Evolutionary conservation across 2,797 vertebrate genomes (phyloP).

Genomic region (Lutra lutra): DNA sequence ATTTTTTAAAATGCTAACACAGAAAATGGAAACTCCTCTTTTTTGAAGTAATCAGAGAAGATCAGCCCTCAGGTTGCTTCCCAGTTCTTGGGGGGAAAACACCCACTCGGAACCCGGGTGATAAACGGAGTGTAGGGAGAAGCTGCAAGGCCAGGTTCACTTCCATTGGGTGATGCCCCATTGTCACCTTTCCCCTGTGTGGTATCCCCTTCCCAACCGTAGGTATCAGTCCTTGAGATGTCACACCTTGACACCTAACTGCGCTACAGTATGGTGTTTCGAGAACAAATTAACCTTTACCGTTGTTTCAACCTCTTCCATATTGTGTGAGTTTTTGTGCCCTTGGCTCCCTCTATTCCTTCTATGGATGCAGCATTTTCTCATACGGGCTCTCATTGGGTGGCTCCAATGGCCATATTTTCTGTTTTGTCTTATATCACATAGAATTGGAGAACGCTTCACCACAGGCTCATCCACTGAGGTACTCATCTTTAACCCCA

Average conservation of each 20-base stretch:
- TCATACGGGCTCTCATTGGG: neutral
- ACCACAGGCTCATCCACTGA: neutral
- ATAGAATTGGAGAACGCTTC: neutral
- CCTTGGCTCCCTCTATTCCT: neutral
- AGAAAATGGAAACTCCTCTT: slow-evolving; percentile 2
- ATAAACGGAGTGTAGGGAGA: neutral
- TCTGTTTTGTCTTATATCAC: neutral
- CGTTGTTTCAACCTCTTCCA: neutral
- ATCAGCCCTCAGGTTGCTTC: neutral
- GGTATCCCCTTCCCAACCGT: neutral
- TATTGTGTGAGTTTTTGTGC: neutral
- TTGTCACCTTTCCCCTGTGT: neutral
- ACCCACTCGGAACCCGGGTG: neutral
- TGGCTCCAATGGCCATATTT: neutral
- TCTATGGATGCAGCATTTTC: neutral
- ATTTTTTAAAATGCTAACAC: slow-evolving; percentile 44
- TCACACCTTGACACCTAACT: neutral
- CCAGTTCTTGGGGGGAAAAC: neutral
- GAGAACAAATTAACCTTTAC: neutral
- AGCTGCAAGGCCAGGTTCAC: neutral
- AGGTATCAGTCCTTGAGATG: neutral
- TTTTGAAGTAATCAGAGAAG: slow-evolving; percentile 30
- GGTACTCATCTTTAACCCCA: neutral
- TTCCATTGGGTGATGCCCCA: neutral
- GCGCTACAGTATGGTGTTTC: neutral